phyloP scores from a whole-genome alignment of 2,113 vertebrate genomes.

The Vulpes ferrilata region DNA sequence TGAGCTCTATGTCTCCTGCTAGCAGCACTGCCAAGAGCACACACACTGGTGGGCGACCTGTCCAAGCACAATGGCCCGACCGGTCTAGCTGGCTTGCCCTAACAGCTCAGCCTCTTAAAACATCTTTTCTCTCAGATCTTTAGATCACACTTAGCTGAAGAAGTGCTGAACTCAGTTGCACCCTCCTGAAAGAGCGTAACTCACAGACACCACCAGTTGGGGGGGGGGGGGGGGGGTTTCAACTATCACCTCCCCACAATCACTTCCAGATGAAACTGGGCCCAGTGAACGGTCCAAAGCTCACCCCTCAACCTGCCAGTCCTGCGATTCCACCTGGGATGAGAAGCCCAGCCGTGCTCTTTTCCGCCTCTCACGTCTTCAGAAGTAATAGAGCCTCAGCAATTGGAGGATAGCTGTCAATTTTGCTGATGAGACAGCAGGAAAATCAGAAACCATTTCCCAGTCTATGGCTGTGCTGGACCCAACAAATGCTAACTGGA shows the following conservation, averaged over 20 bases:
- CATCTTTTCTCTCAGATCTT: not conserved
- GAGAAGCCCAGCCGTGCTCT: conserved; percentile 47
- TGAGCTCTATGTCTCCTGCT: not conserved
- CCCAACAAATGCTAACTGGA: conserved; percentile 57
- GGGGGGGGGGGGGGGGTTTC: not conserved
- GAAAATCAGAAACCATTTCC: conserved; percentile 66
- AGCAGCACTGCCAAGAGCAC: not conserved
- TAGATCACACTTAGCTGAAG: not conserved
- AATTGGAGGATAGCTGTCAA: conserved; percentile 53
- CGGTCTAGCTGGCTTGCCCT: not conserved
- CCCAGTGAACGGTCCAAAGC: conserved; percentile 44
- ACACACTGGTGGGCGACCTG: not conserved
- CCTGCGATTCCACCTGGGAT: conserved; percentile 50
- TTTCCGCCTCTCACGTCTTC: conserved; percentile 56
- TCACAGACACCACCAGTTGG: not conserved
- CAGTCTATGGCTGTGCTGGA: not conserved
- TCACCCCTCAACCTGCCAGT: not conserved
- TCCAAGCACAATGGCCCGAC: not conserved
- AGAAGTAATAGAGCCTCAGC: conserved; percentile 66
- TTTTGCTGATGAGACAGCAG: conserved; percentile 71
- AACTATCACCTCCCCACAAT: conserved; percentile 1
- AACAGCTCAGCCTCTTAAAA: not conserved
- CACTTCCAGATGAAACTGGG: conserved; percentile 19
- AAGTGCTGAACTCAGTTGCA: not conserved
- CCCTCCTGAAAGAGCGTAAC: not conserved